A percentile compares a stretch with the other conserved stretches of the same genome.
These are phyloP conservation scores for Zosterops japonicus DNA, from an alignment of 2,113 vertebrate genomes.

Conservation along the genomic window DNA sequence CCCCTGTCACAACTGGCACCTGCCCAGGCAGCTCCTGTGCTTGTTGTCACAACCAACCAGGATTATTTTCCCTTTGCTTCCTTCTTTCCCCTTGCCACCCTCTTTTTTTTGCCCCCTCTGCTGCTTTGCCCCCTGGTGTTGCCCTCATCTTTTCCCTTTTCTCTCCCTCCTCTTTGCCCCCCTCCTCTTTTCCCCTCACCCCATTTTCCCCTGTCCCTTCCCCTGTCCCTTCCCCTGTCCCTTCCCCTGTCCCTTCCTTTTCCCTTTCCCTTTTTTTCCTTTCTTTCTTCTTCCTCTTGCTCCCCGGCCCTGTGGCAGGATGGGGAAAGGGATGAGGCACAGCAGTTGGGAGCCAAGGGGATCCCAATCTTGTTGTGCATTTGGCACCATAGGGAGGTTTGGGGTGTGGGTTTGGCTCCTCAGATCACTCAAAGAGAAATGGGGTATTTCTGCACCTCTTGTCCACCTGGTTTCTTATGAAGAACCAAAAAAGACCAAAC, in stretches of 20 bases:
- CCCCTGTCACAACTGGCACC: accelerated
- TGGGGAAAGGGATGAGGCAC: no score
- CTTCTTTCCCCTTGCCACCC: not conserved
- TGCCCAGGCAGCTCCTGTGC: not conserved
- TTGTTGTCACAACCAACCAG: not conserved
- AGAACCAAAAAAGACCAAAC: not conserved
- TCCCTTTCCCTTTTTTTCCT: not conserved
- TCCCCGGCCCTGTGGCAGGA: not conserved
- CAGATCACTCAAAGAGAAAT: not conserved
- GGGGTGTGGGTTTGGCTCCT: not conserved
- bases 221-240: no score
- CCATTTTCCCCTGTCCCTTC: no score
- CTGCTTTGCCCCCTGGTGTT: not conserved
- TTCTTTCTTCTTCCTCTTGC: no score
- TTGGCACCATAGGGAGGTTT: not conserved
- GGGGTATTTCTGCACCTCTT: not conserved
- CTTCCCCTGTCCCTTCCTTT: no score
- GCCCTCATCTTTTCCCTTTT: not conserved
- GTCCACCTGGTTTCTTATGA: not conserved
- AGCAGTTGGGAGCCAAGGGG: not conserved
- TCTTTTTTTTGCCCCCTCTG: no score
- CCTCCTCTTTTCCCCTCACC: no score
- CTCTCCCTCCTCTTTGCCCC: not conserved
- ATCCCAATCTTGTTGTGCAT: not conserved
- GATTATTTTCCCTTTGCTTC: accelerated